phyloP scores from a whole-genome alignment of 2,797 vertebrate species.

The Gymnoscopelus braueri region DNA sequence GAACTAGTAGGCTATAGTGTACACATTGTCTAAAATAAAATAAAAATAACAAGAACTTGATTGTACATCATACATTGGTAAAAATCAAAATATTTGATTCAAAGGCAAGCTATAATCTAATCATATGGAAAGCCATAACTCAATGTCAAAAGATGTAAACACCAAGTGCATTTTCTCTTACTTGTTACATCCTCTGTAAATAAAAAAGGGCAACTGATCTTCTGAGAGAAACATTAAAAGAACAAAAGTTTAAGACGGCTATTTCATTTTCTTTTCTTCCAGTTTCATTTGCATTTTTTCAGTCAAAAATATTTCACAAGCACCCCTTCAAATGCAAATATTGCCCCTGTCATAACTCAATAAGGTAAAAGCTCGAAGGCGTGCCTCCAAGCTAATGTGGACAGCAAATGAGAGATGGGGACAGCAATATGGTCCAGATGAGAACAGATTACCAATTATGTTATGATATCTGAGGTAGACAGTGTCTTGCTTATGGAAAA shows the following conservation, averaged over 20 bases:
- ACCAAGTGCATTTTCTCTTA: conserved; percentile 20
- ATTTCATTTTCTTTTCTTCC: not conserved
- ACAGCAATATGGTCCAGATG: not conserved
- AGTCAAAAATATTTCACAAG: conserved; percentile 1
- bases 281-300: conserved; percentile 12
- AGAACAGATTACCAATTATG: conserved; percentile 36
- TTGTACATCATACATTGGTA: not conserved
- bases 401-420: conserved; percentile 1
- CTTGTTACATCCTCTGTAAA: conserved; percentile 1
- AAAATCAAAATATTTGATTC: not conserved
- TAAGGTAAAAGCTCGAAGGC: not conserved
- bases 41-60: not conserved
- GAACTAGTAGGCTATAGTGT: conserved; percentile 1
- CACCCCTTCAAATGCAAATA: conserved; percentile 4
- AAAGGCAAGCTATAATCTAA: conserved; percentile 20
- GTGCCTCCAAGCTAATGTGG: not conserved
- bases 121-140: conserved; percentile 20
- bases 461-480: conserved; percentile 63
- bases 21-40: not conserved
- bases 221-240: conserved; percentile 27
- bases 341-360: conserved; percentile 4
- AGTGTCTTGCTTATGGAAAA: conserved; percentile 35
- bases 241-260: conserved; percentile 17
- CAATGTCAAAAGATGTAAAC: conserved; percentile 28
- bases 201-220: conserved; percentile 34